Evolutionary conservation across 2,797 vertebrate species (phyloP), one percentile per base, ranked within the genome.

Genomic region (Toxotes lorentzi): DNA sequence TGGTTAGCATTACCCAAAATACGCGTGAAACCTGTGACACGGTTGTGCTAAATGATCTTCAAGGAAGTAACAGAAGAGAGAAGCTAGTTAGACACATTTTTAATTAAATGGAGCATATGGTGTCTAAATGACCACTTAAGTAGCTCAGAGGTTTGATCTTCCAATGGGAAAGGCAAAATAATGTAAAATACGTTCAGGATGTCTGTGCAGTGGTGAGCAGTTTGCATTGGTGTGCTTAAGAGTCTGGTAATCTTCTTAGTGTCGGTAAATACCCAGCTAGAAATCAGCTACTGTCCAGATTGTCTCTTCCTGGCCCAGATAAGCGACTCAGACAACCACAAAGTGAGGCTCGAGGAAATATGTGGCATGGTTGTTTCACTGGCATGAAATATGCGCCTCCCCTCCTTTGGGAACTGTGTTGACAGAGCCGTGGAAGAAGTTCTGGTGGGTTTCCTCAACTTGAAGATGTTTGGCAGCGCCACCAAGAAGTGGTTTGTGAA

Each of bases 191-290:
- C 83, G 79, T 74, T 74, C 76, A 76, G 87, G 59, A 41, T 81
- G 78, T 90, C 81, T 86, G 75, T 61, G 84, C 88, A 68, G 89
- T 87, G 90, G 80, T 92, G 94, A 93, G 90, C 90, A 79, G 89
- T 93, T 86, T 94, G 86, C 91, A 92, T 90, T 86, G 92, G 94
- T 90, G 92, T 95, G 92, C 95, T 96, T 95, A 96, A 92, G 89
- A 82, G 80, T 82, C 92, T 91, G 45, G 34, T 96, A 97, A 98
- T 98, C 96, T 97, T 96, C 96, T 98, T 97, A 97, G 90, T 86
- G 89, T 90, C 82, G 72, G 84, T 94, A 95, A 95, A 95, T 95
- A 93, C 91, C 88, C 90, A 78, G 91, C 93, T 93, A 93, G 92
- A 89, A 91, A 92, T 93, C 91, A 94, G 94, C 91, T 85, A 86